Percentiles rank a stretch among this genome's conserved stretches.
Conservation (phyloP, 2,113 vertebrate genomes). For the Ploceus nigricollis region DNA sequence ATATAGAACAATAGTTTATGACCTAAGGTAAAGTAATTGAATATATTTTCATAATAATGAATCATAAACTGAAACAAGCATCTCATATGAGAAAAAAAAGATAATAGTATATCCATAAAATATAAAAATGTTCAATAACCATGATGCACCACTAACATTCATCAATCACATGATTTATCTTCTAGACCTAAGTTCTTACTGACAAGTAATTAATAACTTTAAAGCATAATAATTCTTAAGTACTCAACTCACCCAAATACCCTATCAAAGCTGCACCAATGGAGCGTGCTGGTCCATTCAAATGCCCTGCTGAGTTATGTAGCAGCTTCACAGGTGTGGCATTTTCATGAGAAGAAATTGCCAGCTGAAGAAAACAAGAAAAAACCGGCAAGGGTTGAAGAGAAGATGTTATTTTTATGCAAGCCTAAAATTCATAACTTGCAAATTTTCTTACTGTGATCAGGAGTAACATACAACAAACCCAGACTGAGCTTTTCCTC, state of each 20-base stretch:
- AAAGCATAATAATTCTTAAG: background rate
- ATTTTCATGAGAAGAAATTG: conserved; percentile 95
- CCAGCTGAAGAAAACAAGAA: conserved; percentile 75
- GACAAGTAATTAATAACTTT: background rate
- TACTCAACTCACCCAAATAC: conserved; percentile 85
- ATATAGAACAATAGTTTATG: background rate
- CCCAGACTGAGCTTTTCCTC: background rate
- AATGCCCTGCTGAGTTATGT: conserved; percentile 92
- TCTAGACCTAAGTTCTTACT: background rate
- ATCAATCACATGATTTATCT: background rate
- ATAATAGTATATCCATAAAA: background rate
- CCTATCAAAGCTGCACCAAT: conserved; percentile 92
- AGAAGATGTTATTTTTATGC: background rate
- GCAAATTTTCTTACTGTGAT: background rate
- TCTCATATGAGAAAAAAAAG: background rate
- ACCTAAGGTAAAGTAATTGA: background rate
- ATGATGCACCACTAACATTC: background rate
- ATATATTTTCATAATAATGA: background rate
- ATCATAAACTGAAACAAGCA: background rate
- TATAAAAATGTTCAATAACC: background rate
- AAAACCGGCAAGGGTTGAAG: background rate
- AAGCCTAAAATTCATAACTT: background rate
- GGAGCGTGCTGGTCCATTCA: conserved; percentile 91
- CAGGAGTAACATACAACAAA: background rate
- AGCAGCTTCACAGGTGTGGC: conserved; percentile 95